Conservation (phyloP, 2,888 invertebrate genomes). For the Agrochola circellaris region DNA sequence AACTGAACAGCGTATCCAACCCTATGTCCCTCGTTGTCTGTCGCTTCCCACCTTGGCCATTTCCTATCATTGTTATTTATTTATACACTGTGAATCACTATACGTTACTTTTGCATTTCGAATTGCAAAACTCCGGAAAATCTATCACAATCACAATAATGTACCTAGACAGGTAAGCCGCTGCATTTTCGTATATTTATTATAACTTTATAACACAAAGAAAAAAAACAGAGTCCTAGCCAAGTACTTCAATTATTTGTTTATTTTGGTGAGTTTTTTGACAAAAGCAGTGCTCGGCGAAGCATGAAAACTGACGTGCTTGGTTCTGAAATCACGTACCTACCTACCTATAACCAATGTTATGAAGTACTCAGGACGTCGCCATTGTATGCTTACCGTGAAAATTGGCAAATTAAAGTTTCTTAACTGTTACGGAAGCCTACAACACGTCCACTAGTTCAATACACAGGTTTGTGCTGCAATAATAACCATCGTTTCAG, state of each 20-base stretch:
- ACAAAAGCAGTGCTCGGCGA: slow-evolving; percentile 53
- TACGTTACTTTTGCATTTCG: slow-evolving; percentile 6
- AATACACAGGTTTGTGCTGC: slow-evolving; percentile 41
- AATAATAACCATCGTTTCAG: slow-evolving; percentile 37
- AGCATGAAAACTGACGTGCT: slow-evolving; percentile 71
- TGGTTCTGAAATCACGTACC: slow-evolving; percentile 69
- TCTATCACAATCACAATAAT: background rate
- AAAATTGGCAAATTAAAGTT: slow-evolving; percentile 78
- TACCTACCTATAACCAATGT: slow-evolving; percentile 57
- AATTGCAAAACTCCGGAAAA: slow-evolving; percentile 7
- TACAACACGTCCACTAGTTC: slow-evolving; percentile 55
- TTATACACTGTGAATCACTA: slow-evolving; percentile 22
- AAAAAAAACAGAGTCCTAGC: background rate
- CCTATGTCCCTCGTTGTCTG: slow-evolving; percentile 18
- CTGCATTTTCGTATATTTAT: background rate
- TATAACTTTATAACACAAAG: background rate
- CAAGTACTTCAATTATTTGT: slow-evolving; percentile 36
- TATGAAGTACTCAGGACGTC: slow-evolving; percentile 66
- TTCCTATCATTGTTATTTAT: slow-evolving; percentile 65
- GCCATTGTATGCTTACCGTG: slow-evolving; percentile 76
- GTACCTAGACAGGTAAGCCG: background rate
- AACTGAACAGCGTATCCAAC: slow-evolving; percentile 32
- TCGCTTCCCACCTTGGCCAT: slow-evolving; percentile 53
- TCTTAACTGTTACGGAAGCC: slow-evolving; percentile 78
- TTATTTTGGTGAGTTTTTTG: slow-evolving; percentile 44